Percentiles rank a stretch among this genome's conserved stretches.
phyloP scores from a whole-genome alignment of 2,797 vertebrate species.

The Allobates femoralis region DNA sequence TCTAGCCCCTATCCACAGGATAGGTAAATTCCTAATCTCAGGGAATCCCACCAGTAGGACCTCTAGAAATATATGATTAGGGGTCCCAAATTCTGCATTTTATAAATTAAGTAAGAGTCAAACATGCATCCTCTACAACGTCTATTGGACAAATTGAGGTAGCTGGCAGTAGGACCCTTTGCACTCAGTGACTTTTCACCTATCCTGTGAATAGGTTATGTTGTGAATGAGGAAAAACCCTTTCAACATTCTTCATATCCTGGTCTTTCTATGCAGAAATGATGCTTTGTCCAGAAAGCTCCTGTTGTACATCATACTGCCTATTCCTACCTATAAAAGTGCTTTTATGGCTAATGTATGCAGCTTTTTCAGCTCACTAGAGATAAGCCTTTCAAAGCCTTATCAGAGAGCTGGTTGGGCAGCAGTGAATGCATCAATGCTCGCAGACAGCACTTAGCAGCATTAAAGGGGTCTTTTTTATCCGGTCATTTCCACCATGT shows the following conservation, averaged over 20 bases:
- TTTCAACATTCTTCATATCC: background rate
- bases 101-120: too few species aligned
- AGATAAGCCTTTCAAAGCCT: conserved; percentile 54
- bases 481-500: conserved; percentile 15
- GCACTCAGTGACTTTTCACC: too few species aligned
- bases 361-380: conserved; percentile 46
- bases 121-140: too few species aligned
- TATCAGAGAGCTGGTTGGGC: conserved; percentile 17
- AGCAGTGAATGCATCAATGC: conserved; percentile 10
- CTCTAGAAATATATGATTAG: too few species aligned
- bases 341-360: conserved; percentile 56
- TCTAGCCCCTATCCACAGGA: too few species aligned
- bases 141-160: too few species aligned
- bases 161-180: too few species aligned
- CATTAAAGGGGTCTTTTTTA: conserved; percentile 48
- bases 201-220: too few species aligned
- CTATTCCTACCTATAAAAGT: conserved; percentile 35
- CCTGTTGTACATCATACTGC: background rate
- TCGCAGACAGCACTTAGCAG: conserved; percentile 35
- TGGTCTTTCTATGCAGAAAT: conserved; percentile 1
- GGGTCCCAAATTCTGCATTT: too few species aligned
- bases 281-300: background rate
- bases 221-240: too few species aligned
- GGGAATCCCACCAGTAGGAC: too few species aligned
- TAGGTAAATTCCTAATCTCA: too few species aligned